Conservation (phyloP, 2,888 invertebrate species). For the Synergus umbraculus region DNA sequence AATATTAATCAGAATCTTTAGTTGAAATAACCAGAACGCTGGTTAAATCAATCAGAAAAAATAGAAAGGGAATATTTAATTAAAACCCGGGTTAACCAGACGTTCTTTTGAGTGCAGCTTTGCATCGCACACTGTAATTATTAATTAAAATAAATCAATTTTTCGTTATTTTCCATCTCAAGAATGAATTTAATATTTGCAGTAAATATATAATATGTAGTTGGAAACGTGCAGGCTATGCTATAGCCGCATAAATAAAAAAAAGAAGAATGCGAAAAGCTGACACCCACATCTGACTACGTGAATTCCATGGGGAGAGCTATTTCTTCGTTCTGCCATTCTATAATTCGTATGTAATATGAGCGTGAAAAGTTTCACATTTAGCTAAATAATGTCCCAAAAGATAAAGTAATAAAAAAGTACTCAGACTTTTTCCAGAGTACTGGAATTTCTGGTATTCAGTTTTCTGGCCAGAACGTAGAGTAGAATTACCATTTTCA, state of each 20-base stretch:
- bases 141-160: background rate
- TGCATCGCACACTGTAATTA: background rate
- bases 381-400: constrained; percentile 1
- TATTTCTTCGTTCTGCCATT: constrained; percentile 4
- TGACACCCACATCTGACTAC: background rate
- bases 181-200: background rate
- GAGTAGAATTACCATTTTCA: background rate
- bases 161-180: background rate
- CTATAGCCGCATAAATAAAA: background rate
- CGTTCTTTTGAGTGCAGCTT: no score
- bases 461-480: background rate
- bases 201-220: background rate
- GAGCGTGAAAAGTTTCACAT: constrained; percentile 24
- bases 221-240: background rate
- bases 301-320: constrained; percentile 24
- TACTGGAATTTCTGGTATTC: constrained; percentile 17
- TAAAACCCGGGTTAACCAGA: no score
- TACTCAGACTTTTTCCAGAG: background rate
- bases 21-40: no score
- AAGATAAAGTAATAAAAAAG: constrained; percentile 26
- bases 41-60: no score
- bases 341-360: constrained; percentile 30
- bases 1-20: background rate
- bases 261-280: background rate
- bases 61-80: no score